Base-by-base conservation (phyloP, 2,797 vertebrate species). In the Scyliorhinus canicula region DNA sequence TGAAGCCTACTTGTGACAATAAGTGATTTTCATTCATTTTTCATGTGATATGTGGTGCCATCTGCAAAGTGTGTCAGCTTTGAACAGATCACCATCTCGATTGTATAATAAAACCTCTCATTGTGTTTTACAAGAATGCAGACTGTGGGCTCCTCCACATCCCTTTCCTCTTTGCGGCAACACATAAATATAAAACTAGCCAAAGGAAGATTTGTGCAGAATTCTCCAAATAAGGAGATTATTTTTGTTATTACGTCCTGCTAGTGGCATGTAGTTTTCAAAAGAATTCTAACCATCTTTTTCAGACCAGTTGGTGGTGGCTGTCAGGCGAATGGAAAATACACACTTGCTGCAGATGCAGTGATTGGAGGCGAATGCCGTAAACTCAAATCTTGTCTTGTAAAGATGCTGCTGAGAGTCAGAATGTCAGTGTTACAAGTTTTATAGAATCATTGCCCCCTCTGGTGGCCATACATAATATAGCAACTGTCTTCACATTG, bases 401-500 rank as follows among this genome's bases (percentile, higher is more conserved):
- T 82, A 82, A 9, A 28, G 85, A 57, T 35, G 11, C 4, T 57
- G 52, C 52, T 88, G 12, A 5, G 28, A 2, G 60, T 7, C 40
- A 35, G 55, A 52, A 60, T n/a, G 26, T 40, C 44, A 14, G 52
- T n/a, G 26, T 91, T 65, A 19, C 35, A 60, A 24, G 6, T 12
- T 93, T 47, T 50, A 19, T 93, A 52, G 93, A 74, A 35, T 94
- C 93, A 69, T 94, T 94, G 93, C 93, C 47, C 93, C 93, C 93
- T 94, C 93, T 94, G 31, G 47, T 94, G 93, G 67, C 67, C 74
- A 40, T 11, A 71, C 28, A 93, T 47, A 77, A 31, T 93, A 65
- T n/a, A 65, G 35, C 40, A 28, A 35, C 26, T 31, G 9, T 44
- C n/a, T 79, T 79, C n/a, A 1, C n/a, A 40, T 79, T 19, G 79